Conservation (phyloP, 1,140 invertebrate species). For the Apis florea region DNA sequence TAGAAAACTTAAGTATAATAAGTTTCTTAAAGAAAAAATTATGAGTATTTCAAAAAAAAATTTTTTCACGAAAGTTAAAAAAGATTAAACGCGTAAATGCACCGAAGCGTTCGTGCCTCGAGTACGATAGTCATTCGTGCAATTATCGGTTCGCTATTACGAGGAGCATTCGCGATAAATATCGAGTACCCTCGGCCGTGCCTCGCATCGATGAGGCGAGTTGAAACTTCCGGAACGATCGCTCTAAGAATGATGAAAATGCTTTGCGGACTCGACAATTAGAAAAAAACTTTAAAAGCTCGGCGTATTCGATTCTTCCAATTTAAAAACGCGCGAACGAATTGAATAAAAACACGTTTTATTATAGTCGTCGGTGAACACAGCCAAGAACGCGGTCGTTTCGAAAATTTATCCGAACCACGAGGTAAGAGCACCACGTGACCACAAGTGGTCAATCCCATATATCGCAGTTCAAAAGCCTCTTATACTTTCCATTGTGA, state of each 20-base stretch:
- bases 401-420: neutral
- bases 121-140: neutral
- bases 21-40: neutral
- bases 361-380: neutral
- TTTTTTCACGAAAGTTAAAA: neutral
- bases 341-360: no score
- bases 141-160: neutral
- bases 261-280: neutral
- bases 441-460: no score
- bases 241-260: neutral
- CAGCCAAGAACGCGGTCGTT: no score
- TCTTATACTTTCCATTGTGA: no score
- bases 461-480: no score
- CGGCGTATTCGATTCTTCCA: neutral
- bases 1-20: no score
- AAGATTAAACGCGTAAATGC: neutral
- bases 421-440: neutral
- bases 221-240: neutral
- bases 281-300: neutral
- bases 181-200: conserved; percentile 6
- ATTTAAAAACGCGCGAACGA: no score
- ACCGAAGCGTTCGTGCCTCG: neutral
- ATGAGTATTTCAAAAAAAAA: neutral
- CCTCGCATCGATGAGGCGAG: neutral
- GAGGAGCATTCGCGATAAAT: conserved; percentile 4